phyloP scores from a whole-genome alignment of 1,140 invertebrate genomes.

The Lutraria rhynchaena region DNA sequence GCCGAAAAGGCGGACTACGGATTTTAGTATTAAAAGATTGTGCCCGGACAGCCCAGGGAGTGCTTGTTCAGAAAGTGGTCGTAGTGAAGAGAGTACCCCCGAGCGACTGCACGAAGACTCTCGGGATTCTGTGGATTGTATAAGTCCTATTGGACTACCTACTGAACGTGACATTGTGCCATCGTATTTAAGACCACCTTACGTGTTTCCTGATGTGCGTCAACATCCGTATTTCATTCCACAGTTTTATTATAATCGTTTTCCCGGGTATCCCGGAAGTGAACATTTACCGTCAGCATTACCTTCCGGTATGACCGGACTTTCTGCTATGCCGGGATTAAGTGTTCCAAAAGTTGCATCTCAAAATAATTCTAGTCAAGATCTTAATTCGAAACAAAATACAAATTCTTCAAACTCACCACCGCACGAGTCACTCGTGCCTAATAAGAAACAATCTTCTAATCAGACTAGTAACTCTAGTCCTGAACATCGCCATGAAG shows the following conservation, averaged over 20 bases:
- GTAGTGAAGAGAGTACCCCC: slow-evolving; percentile 71
- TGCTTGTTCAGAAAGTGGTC: slow-evolving; percentile 71
- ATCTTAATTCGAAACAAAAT: background rate
- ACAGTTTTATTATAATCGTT: slow-evolving; percentile 54
- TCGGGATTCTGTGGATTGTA: slow-evolving; percentile 60
- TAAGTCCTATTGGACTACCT: slow-evolving; percentile 65
- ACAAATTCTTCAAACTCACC: background rate
- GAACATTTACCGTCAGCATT: slow-evolving; percentile 28
- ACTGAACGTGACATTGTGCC: slow-evolving; percentile 60
- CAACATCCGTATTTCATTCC: slow-evolving; percentile 78
- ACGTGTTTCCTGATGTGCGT: slow-evolving; percentile 63
- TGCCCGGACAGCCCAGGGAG: slow-evolving; percentile 79
- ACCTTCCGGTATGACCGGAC: slow-evolving; percentile 20
- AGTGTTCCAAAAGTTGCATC: slow-evolving; percentile 29
- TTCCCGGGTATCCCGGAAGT: slow-evolving; percentile 39
- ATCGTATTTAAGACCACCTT: slow-evolving; percentile 59
- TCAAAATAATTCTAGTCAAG: slow-evolving; percentile 38
- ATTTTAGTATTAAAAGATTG: slow-evolving; percentile 78
- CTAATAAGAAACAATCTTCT: slow-evolving; percentile 1
- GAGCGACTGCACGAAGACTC: slow-evolving; percentile 64
- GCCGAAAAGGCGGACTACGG: slow-evolving; percentile 84
- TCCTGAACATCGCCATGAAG: background rate
- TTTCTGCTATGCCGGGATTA: slow-evolving; percentile 19
- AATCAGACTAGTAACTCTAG: background rate
- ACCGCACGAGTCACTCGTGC: slow-evolving; percentile 15